Percentiles rank a stretch among this genome's conserved stretches.
These are phyloP conservation scores for Chalcosyrphus nemorum DNA, from an alignment of 2,888 invertebrate species.

Conservation along the genomic window DNA sequence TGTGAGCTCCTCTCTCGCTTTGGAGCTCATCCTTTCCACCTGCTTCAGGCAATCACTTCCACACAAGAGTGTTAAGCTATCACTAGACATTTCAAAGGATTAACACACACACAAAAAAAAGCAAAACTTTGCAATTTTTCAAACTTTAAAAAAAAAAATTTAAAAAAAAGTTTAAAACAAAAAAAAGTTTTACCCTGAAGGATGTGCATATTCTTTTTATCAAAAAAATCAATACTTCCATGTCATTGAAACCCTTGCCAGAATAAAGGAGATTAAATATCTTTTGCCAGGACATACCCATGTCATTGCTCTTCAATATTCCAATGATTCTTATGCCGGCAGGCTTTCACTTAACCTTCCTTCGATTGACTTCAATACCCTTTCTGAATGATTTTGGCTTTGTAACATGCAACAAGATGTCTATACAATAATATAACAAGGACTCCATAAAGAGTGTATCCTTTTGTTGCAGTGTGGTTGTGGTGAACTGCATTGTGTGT, in stretches of 20 bases:
- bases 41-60: too few relatives aligned
- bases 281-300: neutral
- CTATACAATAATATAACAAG: constrained; percentile 6
- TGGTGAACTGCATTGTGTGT: constrained; percentile 14
- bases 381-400: constrained; percentile 25
- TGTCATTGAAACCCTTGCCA: neutral
- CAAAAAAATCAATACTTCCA: neutral
- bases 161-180: neutral
- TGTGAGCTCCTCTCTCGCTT: too few relatives aligned
- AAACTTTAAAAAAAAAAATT: too few relatives aligned
- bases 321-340: neutral
- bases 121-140: neutral
- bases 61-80: neutral
- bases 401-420: constrained; percentile 13
- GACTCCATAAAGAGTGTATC: neutral
- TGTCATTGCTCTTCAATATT: neutral
- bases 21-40: neutral
- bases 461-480: neutral
- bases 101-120: too few relatives aligned
- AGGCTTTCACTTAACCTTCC: neutral
- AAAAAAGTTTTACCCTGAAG: neutral
- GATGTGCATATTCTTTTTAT: neutral
- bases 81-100: neutral
- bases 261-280: neutral
- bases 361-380: constrained; percentile 33